These are phyloP conservation scores for Drosophila takahashii DNA, from an alignment of 1,140 invertebrate species.

Conservation along the genomic window DNA sequence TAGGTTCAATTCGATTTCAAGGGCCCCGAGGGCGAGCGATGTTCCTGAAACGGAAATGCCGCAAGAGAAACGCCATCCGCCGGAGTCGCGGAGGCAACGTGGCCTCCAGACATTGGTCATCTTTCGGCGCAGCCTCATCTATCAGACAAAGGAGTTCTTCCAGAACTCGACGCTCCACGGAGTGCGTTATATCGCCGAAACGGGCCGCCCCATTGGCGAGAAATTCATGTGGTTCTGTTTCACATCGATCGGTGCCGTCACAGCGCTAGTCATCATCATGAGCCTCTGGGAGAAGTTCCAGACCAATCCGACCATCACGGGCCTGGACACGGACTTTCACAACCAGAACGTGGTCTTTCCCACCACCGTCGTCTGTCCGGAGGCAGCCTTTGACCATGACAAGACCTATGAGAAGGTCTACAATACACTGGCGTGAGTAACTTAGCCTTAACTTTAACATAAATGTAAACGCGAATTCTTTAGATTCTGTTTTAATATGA, in stretches of 20 bases:
- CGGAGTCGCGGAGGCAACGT: constrained; percentile 27
- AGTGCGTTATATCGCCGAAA: constrained; percentile 89
- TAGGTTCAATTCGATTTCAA: neutral
- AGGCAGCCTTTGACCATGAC: constrained; percentile 84
- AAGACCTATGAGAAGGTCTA: constrained; percentile 65
- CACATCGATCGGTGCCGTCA: constrained; percentile 87
- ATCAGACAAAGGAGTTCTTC: constrained; percentile 89
- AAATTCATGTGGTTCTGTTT: constrained; percentile 92
- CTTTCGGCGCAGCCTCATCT: constrained; percentile 86
- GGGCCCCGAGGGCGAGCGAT: constrained; percentile 29
- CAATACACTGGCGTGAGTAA: constrained; percentile 69
- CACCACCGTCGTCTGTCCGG: constrained; percentile 88
- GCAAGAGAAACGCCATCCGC: constrained; percentile 50
- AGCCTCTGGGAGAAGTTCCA: constrained; percentile 92
- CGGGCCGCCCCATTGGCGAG: constrained; percentile 88
- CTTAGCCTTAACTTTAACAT: too few species aligned
- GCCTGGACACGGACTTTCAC: constrained; percentile 90
- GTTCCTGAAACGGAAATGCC: constrained; percentile 77
- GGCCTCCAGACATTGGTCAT: constrained; percentile 73
- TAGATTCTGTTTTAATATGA: too few species aligned
- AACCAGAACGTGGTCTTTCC: constrained; percentile 91
- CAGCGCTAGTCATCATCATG: constrained; percentile 89
- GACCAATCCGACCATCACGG: constrained; percentile 92
- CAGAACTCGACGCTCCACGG: constrained; percentile 90
- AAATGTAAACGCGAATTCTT: too few species aligned